These are phyloP conservation scores for Forbesichthys agassizii DNA, from an alignment of 2,113 vertebrate species.

Conservation along the genomic window DNA sequence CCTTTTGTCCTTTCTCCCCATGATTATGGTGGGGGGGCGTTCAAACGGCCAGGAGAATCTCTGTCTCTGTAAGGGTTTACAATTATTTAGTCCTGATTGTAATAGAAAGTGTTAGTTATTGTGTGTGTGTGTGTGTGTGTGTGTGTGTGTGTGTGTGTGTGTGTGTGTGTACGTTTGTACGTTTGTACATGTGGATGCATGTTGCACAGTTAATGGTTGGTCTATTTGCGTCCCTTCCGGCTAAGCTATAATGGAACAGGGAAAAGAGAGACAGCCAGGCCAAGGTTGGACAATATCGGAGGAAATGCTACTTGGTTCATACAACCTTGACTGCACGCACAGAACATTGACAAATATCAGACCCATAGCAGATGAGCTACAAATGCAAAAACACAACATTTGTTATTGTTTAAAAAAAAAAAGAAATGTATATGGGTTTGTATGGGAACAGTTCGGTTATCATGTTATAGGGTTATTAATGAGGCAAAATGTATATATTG, in stretches of 20 bases:
- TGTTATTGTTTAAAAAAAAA: too few relatives aligned
- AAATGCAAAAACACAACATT: too few relatives aligned
- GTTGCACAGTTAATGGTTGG: slow-evolving; percentile 48
- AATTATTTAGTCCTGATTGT: neutral
- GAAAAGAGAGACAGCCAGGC: slow-evolving; percentile 18
- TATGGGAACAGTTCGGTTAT: too few relatives aligned
- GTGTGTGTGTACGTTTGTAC: slow-evolving; percentile 33
- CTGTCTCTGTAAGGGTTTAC: neutral
- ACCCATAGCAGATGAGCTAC: slow-evolving; percentile 4
- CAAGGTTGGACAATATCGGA: slow-evolving; percentile 55
- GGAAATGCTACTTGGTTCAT: slow-evolving; percentile 65
- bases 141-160: slow-evolving; percentile 36
- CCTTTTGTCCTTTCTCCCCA: slow-evolving; percentile 46
- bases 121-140: slow-evolving; percentile 35
- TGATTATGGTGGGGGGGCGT: slow-evolving; percentile 27
- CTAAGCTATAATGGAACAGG: slow-evolving; percentile 63
- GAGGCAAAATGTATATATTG: too few relatives aligned
- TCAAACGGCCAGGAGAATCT: slow-evolving; percentile 37
- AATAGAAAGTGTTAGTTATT: neutral
- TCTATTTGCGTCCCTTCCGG: slow-evolving; percentile 69
- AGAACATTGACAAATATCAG: slow-evolving; percentile 34
- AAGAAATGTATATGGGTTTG: neutral
- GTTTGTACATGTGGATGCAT: slow-evolving; percentile 18
- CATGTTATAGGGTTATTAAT: too few relatives aligned
- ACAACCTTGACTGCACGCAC: slow-evolving; percentile 39